Evolutionary conservation across 1,140 invertebrate species (phyloP).

Genomic region (Temnothorax longispinosus): DNA sequence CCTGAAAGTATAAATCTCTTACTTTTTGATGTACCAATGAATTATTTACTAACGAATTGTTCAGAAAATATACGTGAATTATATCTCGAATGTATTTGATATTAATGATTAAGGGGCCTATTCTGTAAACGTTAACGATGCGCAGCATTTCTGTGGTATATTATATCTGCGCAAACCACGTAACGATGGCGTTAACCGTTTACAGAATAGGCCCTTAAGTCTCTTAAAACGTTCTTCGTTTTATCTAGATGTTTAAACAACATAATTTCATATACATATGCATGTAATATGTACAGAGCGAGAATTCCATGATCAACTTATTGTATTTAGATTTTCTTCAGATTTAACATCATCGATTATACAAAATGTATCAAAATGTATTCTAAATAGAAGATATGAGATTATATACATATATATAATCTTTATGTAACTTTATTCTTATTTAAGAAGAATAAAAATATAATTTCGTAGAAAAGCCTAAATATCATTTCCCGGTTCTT

Average conservation of each 20-base stretch:
- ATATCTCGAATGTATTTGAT: slow-evolving; percentile 1
- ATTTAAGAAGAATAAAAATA: slow-evolving; percentile 17
- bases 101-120: no score
- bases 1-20: background rate
- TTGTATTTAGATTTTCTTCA: slow-evolving; percentile 32
- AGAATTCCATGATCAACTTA: background rate
- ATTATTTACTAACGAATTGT: background rate
- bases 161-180: no score
- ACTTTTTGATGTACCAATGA: background rate
- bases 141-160: no score
- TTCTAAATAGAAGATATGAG: slow-evolving; percentile 30
- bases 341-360: slow-evolving; percentile 8
- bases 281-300: slow-evolving; percentile 1
- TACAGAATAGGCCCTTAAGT: background rate
- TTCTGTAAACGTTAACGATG: background rate
- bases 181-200: no score
- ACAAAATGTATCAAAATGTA: background rate
- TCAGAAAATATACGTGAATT: background rate
- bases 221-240: background rate
- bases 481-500: no score
- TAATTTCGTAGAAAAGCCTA: slow-evolving; percentile 18
- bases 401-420: background rate
- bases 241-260: background rate
- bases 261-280: background rate
- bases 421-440: slow-evolving; percentile 46